Evolutionary conservation across 2,888 invertebrate genomes (phyloP).

Genomic region (Gymnocheta viridis): DNA sequence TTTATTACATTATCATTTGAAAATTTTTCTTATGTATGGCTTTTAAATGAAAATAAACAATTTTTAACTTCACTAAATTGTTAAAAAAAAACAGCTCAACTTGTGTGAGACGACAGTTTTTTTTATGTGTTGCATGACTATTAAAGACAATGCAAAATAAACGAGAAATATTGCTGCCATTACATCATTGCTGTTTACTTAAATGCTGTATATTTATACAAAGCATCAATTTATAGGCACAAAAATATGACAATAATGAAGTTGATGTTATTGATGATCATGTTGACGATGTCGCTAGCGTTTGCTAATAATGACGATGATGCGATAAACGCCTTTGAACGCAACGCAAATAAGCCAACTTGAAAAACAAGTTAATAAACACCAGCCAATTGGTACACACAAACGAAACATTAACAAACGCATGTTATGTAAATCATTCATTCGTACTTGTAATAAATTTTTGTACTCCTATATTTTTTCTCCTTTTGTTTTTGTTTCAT

Average conservation of each 20-base stretch:
- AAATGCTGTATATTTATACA: neutral
- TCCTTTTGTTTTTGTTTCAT: neutral
- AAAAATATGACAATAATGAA: slow-evolving; percentile 8
- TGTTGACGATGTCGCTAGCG: slow-evolving; percentile 18
- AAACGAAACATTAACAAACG: slow-evolving; percentile 14
- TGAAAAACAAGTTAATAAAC: slow-evolving; percentile 56
- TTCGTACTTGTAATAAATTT: slow-evolving; percentile 11
- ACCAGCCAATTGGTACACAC: slow-evolving; percentile 25
- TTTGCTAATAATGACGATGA: neutral
- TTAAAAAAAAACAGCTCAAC: neutral
- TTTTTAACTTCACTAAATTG: neutral
- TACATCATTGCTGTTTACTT: slow-evolving; percentile 38
- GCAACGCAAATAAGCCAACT: slow-evolving; percentile 29
- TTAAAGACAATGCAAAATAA: neutral
- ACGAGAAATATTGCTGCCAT: neutral
- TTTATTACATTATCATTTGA: too few species aligned
- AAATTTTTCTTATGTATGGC: neutral
- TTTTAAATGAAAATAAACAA: neutral
- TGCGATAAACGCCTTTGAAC: slow-evolving; percentile 49
- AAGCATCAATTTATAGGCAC: neutral
- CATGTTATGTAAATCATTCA: slow-evolving; percentile 52
- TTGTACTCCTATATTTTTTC: neutral
- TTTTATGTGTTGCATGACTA: neutral
- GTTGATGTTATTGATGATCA: slow-evolving; percentile 14
- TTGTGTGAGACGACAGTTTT: neutral